Evolutionary conservation across 2,113 vertebrate species (phyloP), one percentile per base, ranked within the genome.

Genomic region (Dendrocopos noguchii): DNA sequence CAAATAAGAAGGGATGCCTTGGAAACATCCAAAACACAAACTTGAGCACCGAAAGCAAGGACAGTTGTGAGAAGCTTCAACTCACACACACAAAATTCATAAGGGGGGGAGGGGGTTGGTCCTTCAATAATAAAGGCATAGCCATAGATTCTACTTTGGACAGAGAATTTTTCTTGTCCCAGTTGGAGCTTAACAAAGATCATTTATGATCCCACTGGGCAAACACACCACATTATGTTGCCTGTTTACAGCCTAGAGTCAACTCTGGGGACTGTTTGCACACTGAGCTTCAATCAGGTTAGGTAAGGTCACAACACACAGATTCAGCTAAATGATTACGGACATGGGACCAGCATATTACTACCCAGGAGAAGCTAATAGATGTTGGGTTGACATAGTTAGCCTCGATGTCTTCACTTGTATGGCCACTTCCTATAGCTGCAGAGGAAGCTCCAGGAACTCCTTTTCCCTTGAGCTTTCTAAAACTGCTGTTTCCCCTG

Each of bases 351-450:
- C 47, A 7, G 33, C 1, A 15, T 11, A 6, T 11, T 9, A 28
- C 7, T 15, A 5, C 17, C 24, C 7, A 7, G 56, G 33, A 67
- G 39, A 67, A 81, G 57, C 15, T 4, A 18, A 21, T 34, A 57
- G 59, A 34, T 2, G 1, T 8, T 21, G 52, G 33, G 28, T 9
- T 80, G 46, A 46, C 29, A 17, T 3, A 27, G 16, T 29, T 31
- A 61, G 20, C 64, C 39, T 36, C 10, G 28, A 63, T 6, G 17
- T 39, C 46, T 78, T 57, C 56, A 70, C 25, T 36, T 65, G 10
- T 9, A 8, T 1, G 2, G 7, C 17, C 8, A 2, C 17, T 36
- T 56, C 60, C 42, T 29, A n/a, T 0, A 56, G 59, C 13, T 4
- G 3, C 36, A n/a, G 27, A n/a, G 18, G 46, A 70, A 75, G 22